phyloP scores from a whole-genome alignment of 1,140 invertebrate genomes.

The Trichonephila clavipes region DNA sequence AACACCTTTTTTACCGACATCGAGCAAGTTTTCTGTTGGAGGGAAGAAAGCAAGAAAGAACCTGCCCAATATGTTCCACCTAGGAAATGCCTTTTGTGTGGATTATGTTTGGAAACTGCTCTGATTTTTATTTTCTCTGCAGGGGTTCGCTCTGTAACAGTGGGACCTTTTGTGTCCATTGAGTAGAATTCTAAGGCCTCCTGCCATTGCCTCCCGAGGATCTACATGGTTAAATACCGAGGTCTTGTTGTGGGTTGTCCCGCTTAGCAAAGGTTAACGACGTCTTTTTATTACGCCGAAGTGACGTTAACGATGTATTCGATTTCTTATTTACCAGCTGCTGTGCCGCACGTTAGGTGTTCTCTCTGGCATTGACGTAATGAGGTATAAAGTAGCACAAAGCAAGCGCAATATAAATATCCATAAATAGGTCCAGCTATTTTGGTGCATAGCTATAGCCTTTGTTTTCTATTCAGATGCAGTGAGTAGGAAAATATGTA shows the following conservation, averaged over 20 bases:
- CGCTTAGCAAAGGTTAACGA: constrained; percentile 1
- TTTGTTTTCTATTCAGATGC: neutral
- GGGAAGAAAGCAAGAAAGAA: neutral
- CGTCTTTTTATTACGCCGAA: constrained; percentile 51
- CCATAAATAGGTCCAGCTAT: neutral
- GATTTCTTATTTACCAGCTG: constrained; percentile 75
- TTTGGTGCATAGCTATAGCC: neutral
- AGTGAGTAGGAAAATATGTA: neutral
- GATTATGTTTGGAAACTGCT: constrained; percentile 9
- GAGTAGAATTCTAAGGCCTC: neutral
- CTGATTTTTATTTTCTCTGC: neutral
- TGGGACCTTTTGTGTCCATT: constrained; percentile 41
- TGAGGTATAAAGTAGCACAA: constrained; percentile 41
- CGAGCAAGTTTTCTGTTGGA: neutral
- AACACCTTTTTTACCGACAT: neutral
- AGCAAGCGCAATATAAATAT: neutral
- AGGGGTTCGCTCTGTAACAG: constrained; percentile 19
- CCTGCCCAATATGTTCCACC: neutral
- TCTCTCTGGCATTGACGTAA: constrained; percentile 4
- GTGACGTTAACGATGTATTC: constrained; percentile 67
- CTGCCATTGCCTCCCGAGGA: neutral
- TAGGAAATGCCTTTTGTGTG: neutral
- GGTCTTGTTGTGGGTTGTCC: constrained; percentile 47
- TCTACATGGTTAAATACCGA: constrained; percentile 27
- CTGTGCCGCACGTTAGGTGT: constrained; percentile 31